These are phyloP conservation scores for Mycteria americana DNA, from an alignment of 2,797 vertebrate genomes.

Conservation along the genomic window DNA sequence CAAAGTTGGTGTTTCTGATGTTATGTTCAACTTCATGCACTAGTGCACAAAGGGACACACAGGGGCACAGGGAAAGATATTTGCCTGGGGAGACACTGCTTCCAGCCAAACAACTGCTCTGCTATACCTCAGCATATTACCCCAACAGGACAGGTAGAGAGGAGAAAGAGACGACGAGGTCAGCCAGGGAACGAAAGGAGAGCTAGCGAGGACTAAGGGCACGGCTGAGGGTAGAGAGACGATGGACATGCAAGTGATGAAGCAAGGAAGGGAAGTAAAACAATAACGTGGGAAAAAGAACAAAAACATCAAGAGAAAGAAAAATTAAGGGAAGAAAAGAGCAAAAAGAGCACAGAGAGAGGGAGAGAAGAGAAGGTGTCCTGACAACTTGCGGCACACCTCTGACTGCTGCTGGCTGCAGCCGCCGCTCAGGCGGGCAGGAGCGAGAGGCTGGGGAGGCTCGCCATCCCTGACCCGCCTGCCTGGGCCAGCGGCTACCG, in stretches of 20 bases:
- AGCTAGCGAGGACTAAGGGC: background rate
- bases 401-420: background rate
- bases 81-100: background rate
- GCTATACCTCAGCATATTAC: fast-evolving
- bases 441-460: fast-evolving
- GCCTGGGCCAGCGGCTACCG: background rate
- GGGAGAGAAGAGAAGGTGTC: background rate
- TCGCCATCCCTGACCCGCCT: fast-evolving
- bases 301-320: background rate
- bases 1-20: background rate
- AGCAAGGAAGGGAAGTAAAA: background rate
- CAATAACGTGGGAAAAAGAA: background rate
- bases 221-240: background rate
- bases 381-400: background rate
- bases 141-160: background rate
- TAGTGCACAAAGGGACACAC: background rate
- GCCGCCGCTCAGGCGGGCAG: background rate
- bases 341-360: background rate
- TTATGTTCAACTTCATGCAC: background rate
- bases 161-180: background rate
- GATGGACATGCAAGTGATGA: fast-evolving
- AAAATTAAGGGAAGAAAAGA: background rate
- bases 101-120: background rate
- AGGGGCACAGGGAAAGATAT: background rate
- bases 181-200: background rate